Evolutionary conservation across 1,140 invertebrate genomes (phyloP), one percentile per base, ranked within the genome.

Genomic region (Chrysomallon squamiferum): DNA sequence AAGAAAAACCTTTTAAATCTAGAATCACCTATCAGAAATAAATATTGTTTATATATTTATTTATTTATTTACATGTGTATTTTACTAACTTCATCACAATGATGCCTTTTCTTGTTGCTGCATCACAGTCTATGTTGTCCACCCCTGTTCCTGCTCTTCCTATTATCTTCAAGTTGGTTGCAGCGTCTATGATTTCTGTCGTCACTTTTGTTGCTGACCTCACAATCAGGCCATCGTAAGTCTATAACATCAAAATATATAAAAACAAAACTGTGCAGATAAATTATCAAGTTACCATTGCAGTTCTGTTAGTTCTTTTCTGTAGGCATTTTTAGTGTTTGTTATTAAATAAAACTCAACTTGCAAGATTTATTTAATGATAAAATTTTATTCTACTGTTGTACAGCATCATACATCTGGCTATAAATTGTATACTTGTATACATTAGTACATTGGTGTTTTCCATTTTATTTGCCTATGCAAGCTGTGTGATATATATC

Each of bases 121-220:
- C 91, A 41, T 89, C 84, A 47, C 95, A 90, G 86, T 99, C 96
- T 74, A 99, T 97, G 86, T 99, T 99, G 85, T 99, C 97, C 0
- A 98, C 95, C 18, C 97, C 97, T 29, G 95, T 97, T 13, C 97
- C 97, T 33, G 97, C 97, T 61, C 97, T 89, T 3, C 95, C 97
- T 50, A 99, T 87, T 13, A 89, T 91, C 33, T 93, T 93, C 18
- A 99, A 86, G 25, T 89, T 89, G 29, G 88, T 89, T 9, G 76
- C 89, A n/a, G 92, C 92, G 58, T 89, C 88, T 65, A 99, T 88
- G 2, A 99, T 90, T 69, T 96, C 94, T 60, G 90, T 89, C n/a
- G 94, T 97, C 25, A 98, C 95, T 89, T 96, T 96, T 0, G 96
- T 97, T 61, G 96, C 96, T 6, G 95, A 98, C 22, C 97, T 89